Base-by-base conservation (phyloP, 2,113 vertebrate genomes). In the Lipophrys pholis region DNA sequence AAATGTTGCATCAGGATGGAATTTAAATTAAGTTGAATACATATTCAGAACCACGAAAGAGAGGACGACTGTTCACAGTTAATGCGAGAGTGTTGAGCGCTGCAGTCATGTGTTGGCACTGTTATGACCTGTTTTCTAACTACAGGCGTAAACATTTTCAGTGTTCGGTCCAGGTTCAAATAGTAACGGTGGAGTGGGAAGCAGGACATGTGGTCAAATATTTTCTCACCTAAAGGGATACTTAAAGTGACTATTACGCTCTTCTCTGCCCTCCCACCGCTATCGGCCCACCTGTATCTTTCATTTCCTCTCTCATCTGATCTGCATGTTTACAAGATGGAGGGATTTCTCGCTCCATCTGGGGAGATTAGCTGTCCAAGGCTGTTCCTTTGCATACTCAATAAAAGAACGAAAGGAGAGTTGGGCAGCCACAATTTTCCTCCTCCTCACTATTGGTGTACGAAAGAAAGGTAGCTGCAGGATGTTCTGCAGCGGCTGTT, bases 311-410 rank as follows among this genome's bases (percentile, higher is more conserved):
- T 87, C 83, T 82, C 77, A 91, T 87, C 73, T 74, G 83, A 93
- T 90, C 81, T 78, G 75, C 67, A 69, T 94, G 93, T 94, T 94
- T 93, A 93, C 90, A 83, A 85, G 82, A 89, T 91, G 80, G 82
- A 85, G 87, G 87, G 92, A 92, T 93, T 84, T 84, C 85, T 87
- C 40, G 78, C 71, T 88, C 90, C 91, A 88, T 92, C 89, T 89
- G 87, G 69, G 42, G 91, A 93, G 93, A 93, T 94, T 94, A 93
- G 89, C 84, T 87, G 90, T 92, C 89, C 93, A 93, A 93, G 91
- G 92, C 87, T 87, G 87, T 30, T 80, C 63, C 78, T 71, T 71
- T 83, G 59, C 69, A 78, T 67, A 36, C 64, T 43, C 67, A n/a
- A 88, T 93, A 93, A 92, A 93, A 92, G 87, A 80, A 81, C 66